Conservation (phyloP, 2,888 invertebrate genomes). For the Orchestes rusci region DNA sequence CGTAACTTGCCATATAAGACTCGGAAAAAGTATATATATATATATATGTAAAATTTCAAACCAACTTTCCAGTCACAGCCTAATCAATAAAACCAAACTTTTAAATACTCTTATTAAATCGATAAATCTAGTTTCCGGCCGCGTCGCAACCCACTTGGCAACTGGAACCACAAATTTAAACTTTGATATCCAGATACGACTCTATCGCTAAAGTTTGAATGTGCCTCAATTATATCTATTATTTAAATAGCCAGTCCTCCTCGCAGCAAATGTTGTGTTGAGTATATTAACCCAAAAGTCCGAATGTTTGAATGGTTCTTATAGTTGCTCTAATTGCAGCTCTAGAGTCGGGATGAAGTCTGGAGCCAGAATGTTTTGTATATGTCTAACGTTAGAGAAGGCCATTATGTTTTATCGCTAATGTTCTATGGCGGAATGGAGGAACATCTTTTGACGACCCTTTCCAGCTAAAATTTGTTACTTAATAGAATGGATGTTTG, state of each 20-base stretch:
- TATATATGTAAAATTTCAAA: no score
- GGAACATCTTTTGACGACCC: conserved; percentile 22
- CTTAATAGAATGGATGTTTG: conserved; percentile 19
- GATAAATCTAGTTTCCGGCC: no score
- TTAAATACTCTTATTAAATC: no score
- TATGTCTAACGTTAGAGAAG: conserved; percentile 18
- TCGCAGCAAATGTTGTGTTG: conserved; percentile 15
- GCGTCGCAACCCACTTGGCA: no score
- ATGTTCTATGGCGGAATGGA: conserved; percentile 20
- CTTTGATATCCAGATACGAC: conserved; percentile 9
- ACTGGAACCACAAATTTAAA: conserved; percentile 9
- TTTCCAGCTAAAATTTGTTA: conserved; percentile 15
- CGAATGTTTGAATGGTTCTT: conserved; percentile 28
- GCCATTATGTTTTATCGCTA: conserved; percentile 23
- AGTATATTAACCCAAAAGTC: conserved; percentile 25
- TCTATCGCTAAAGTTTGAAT: conserved; percentile 12
- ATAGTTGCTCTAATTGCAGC: conserved; percentile 23
- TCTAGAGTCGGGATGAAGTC: conserved; percentile 13
- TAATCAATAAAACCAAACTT: no score
- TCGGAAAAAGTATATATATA: no score
- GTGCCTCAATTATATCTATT: conserved; percentile 14
- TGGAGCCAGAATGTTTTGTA: conserved; percentile 13
- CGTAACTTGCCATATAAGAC: no score
- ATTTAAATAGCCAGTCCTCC: conserved; percentile 14
- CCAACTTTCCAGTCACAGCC: no score